Evolutionary conservation across 2,113 vertebrate genomes (phyloP).

Genomic region (Albula glossodonta): DNA sequence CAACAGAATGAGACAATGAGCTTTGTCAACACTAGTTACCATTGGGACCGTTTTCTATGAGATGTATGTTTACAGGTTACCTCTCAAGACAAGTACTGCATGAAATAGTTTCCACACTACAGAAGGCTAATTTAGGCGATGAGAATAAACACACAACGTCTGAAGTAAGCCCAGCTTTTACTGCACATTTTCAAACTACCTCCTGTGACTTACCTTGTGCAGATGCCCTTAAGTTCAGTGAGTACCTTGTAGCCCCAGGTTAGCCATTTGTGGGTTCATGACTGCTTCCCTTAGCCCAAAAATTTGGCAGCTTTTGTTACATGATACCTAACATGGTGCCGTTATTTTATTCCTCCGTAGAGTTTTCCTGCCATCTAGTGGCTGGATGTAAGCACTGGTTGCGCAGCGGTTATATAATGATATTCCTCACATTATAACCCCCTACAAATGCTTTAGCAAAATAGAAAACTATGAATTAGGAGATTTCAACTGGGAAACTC

Average conservation of each 20-base stretch:
- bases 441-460: not conserved
- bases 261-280: not conserved
- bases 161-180: too few relatives aligned
- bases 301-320: not conserved
- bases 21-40: too few relatives aligned
- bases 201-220: too few relatives aligned
- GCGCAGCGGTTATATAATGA: too few relatives aligned
- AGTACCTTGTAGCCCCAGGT: not conserved
- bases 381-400: not conserved
- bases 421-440: too few relatives aligned
- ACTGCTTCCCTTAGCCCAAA: not conserved
- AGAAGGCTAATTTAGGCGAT: too few relatives aligned
- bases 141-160: too few relatives aligned
- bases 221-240: not conserved
- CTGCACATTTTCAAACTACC: not conserved
- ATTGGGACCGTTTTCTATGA: too few relatives aligned
- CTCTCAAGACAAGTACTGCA: too few relatives aligned
- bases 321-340: not conserved
- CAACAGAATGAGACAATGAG: too few relatives aligned
- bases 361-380: not conserved
- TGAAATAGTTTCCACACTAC: too few relatives aligned
- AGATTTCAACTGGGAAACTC: not conserved
- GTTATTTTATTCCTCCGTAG: not conserved
- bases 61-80: too few relatives aligned
- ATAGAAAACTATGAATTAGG: not conserved